phyloP scores from a whole-genome alignment of 2,888 invertebrate genomes.

The Dione vanillae region DNA sequence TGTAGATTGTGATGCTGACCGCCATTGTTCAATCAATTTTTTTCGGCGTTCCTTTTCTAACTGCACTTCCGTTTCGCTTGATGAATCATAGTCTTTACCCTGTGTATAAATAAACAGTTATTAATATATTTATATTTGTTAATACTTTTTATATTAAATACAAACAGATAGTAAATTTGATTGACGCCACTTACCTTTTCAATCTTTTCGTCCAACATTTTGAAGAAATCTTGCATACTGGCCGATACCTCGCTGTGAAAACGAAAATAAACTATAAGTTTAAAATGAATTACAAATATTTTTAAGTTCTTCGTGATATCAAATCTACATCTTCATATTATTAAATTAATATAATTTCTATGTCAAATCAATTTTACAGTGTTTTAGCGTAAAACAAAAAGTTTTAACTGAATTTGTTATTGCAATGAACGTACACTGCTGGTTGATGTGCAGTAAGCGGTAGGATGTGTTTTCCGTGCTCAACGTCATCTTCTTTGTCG shows the following conservation, averaged over 20 bases:
- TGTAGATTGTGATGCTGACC: constrained; percentile 86
- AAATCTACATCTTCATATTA: too few relatives aligned
- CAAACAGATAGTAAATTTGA: background rate
- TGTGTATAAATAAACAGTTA: constrained; percentile 57
- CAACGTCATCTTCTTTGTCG: constrained; percentile 66
- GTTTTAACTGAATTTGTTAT: background rate
- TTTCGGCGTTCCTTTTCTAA: constrained; percentile 87
- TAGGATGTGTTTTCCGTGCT: constrained; percentile 70
- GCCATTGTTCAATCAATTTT: constrained; percentile 90
- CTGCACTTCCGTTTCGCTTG: constrained; percentile 89
- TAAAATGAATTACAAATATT: background rate
- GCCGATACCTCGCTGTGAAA: constrained; percentile 92
- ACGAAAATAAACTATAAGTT: constrained; percentile 31
- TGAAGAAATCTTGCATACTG: constrained; percentile 96
- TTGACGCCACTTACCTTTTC: constrained; percentile 86
- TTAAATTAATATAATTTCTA: too few relatives aligned
- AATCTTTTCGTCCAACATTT: constrained; percentile 96
- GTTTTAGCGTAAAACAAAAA: too few relatives aligned
- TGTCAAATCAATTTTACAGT: background rate
- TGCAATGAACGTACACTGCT: constrained; percentile 61
- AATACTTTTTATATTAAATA: too few relatives aligned
- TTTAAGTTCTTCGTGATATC: too few relatives aligned
- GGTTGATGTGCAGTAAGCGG: constrained; percentile 71
- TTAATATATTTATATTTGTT: background rate
- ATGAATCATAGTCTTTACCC: constrained; percentile 93